Percentiles rank a stretch among this genome's conserved stretches.
Evolutionary conservation across 30 jellyfish, hydroid and myxozoan genomes (phyloP).

Genomic region (Hydractinia echinata): DNA sequence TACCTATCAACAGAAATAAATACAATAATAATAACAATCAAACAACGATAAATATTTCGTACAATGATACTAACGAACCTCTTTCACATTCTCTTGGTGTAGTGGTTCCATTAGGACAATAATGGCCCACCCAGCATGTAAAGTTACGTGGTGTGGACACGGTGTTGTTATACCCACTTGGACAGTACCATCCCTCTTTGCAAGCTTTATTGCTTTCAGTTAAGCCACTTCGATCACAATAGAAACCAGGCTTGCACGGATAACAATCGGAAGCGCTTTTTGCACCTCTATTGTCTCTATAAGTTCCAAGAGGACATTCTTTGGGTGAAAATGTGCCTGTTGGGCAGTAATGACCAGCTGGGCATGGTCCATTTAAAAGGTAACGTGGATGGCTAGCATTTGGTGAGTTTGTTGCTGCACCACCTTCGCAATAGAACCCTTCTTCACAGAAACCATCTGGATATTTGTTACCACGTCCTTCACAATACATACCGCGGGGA

Average conservation of each 20-base stretch:
- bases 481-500: constrained; percentile 79
- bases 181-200: constrained; percentile 92
- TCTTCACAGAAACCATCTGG: constrained; percentile 82
- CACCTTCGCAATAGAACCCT: constrained; percentile 87
- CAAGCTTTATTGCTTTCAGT: constrained; percentile 58
- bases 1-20: constrained; percentile 42
- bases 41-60: not conserved
- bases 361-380: constrained; percentile 82
- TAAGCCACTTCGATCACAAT: constrained; percentile 76
- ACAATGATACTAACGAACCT: constrained; percentile 30
- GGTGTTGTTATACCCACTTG: constrained; percentile 41
- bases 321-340: constrained; percentile 84
- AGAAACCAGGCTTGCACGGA: constrained; percentile 78
- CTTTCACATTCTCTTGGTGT: constrained; percentile 62
- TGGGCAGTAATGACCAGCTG: constrained; percentile 79
- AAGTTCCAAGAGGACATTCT: constrained; percentile 68
- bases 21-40: not conserved
- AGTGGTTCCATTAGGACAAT: constrained; percentile 89
- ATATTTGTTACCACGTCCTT: constrained; percentile 50
- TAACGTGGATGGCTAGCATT: constrained; percentile 39
- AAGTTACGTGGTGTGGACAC: constrained; percentile 70
- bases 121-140: constrained; percentile 90
- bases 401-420: constrained; percentile 74
- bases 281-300: constrained; percentile 77
- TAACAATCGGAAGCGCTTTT: constrained; percentile 51